Conservation (phyloP, 1,140 invertebrate genomes). For the Scaptomyza hsui region DNA sequence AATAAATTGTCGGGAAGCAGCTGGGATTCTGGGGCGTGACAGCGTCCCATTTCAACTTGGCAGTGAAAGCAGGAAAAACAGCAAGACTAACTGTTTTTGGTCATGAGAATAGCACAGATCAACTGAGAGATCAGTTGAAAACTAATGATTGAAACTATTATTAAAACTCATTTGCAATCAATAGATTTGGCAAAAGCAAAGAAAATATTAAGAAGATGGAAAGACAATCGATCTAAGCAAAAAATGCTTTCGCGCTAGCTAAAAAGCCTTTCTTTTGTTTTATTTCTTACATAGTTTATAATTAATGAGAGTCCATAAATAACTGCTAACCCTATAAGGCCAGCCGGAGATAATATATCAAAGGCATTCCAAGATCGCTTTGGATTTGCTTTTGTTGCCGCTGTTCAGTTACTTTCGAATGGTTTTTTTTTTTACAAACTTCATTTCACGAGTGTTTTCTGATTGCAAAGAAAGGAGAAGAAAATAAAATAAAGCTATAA, state of each 20-base stretch:
- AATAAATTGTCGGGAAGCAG: constrained; percentile 1
- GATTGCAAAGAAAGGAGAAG: too few relatives aligned
- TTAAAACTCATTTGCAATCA: constrained; percentile 6
- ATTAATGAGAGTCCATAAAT: constrained; percentile 4
- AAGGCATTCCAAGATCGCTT: neutral
- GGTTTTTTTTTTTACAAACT: neutral
- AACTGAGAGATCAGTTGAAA: constrained; percentile 13
- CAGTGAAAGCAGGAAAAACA: constrained; percentile 29
- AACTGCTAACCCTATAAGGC: neutral
- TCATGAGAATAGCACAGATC: constrained; percentile 1
- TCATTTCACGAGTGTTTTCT: too few relatives aligned
- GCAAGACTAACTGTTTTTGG: neutral
- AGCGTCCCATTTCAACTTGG: neutral
- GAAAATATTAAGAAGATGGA: too few relatives aligned
- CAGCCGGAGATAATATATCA: neutral
- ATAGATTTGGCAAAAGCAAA: neutral
- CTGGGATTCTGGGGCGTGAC: constrained; percentile 1
- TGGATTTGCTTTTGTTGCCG: neutral
- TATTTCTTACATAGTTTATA: neutral
- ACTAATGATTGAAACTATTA: constrained; percentile 26
- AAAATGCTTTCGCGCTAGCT: neutral
- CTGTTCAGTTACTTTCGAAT: neutral
- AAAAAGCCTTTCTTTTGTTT: neutral
- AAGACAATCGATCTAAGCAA: too few relatives aligned
- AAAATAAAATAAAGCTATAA: too few relatives aligned